Conservation (phyloP, 1,140 invertebrate genomes). For the Holcopasites calliopsidis region DNA sequence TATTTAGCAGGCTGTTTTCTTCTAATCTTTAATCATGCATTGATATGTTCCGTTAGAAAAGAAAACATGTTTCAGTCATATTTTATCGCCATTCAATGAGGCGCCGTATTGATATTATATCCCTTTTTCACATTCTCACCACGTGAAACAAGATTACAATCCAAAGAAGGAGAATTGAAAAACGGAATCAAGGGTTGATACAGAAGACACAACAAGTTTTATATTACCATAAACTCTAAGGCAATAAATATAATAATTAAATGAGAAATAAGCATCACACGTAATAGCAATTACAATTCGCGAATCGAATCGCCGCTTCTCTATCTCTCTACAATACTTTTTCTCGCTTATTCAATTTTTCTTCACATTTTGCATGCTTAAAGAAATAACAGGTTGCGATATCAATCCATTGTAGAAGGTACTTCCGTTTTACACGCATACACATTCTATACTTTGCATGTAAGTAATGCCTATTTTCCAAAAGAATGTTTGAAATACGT, state of each 20-base stretch:
- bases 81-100: background rate
- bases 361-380: slow-evolving; percentile 16
- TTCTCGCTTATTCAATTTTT: slow-evolving; percentile 14
- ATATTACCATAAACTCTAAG: background rate
- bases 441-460: slow-evolving; percentile 94
- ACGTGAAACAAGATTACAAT: too few relatives aligned
- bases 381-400: slow-evolving; percentile 28
- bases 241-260: slow-evolving; percentile 23
- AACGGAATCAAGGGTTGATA: background rate
- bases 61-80: background rate
- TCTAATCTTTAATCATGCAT: background rate
- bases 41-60: slow-evolving; percentile 8
- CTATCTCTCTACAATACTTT: background rate
- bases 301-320: background rate
- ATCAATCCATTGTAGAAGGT: slow-evolving; percentile 48
- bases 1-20: background rate
- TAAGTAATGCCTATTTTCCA: slow-evolving; percentile 91
- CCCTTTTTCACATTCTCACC: too few relatives aligned
- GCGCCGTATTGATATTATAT: background rate
- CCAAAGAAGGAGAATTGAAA: background rate
- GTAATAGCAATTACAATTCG: background rate
- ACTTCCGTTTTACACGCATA: slow-evolving; percentile 66
- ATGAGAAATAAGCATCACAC: slow-evolving; percentile 3
- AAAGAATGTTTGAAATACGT: slow-evolving; percentile 67
- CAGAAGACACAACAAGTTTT: background rate